Evolutionary conservation across 2,888 invertebrate species (phyloP).

Genomic region (Pammene aurita): DNA sequence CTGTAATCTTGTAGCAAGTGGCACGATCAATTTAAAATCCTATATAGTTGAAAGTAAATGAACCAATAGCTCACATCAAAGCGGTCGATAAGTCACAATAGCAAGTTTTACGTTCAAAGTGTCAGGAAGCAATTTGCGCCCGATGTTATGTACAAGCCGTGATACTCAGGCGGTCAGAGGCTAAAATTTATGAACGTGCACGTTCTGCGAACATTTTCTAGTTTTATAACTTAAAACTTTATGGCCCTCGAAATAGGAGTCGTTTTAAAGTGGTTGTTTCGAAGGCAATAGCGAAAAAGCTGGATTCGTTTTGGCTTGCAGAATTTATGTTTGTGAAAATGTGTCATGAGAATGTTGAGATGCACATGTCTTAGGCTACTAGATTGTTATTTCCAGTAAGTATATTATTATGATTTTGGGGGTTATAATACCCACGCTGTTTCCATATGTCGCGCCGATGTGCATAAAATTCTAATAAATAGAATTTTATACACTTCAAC

Average conservation of each 20-base stretch:
- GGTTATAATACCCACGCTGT: too few relatives aligned
- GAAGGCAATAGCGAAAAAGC: conserved; percentile 32
- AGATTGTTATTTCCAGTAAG: too few relatives aligned
- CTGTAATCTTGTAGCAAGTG: background rate
- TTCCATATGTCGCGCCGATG: too few relatives aligned
- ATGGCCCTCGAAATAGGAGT: background rate
- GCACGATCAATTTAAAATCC: background rate
- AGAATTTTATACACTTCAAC: too few relatives aligned
- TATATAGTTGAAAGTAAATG: background rate
- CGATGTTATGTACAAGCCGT: conserved; percentile 40
- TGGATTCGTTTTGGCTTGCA: conserved; percentile 25
- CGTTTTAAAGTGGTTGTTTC: conserved; percentile 20
- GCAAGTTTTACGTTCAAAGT: conserved; percentile 33
- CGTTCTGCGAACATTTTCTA: conserved; percentile 25
- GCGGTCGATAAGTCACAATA: conserved; percentile 30
- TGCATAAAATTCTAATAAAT: too few relatives aligned
- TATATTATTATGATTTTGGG: too few relatives aligned
- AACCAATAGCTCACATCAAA: background rate
- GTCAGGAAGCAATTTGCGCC: conserved; percentile 41
- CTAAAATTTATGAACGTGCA: conserved; percentile 41
- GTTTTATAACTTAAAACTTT: conserved; percentile 7
- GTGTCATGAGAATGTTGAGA: background rate
- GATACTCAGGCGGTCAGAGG: conserved; percentile 39
- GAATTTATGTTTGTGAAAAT: conserved; percentile 26
- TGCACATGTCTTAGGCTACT: background rate